phyloP scores from a whole-genome alignment of 2,113 vertebrate genomes.

The Eulacestoma nigropectus region DNA sequence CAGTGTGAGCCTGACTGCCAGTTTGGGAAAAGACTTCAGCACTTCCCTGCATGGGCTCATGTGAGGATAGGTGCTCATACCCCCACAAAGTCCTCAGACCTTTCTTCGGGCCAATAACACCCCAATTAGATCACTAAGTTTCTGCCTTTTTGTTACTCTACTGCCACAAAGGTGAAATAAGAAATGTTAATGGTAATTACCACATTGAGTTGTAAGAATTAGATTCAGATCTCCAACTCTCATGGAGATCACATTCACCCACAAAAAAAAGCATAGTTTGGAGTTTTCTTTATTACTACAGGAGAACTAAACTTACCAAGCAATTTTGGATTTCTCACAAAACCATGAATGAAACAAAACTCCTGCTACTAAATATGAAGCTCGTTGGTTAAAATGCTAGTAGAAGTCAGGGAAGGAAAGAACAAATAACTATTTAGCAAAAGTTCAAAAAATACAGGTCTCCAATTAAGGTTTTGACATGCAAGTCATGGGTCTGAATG shows the following conservation, averaged over 20 bases:
- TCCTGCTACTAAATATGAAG: not conserved
- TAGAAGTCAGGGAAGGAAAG: not conserved
- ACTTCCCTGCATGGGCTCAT: not conserved
- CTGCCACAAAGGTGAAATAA: not conserved
- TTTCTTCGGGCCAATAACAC: not conserved
- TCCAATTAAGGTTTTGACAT: not conserved
- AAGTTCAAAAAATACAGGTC: not conserved
- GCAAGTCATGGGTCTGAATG: not conserved
- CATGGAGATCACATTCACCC: not conserved
- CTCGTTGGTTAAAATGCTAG: not conserved
- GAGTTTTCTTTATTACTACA: too few species aligned
- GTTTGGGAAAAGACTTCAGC: not conserved
- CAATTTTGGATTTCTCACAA: not conserved
- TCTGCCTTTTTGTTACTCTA: not conserved
- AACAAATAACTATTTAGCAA: not conserved
- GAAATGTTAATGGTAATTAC: not conserved
- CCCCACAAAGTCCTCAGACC: not conserved
- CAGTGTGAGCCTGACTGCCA: not conserved
- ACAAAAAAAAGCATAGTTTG: not conserved
- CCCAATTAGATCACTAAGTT: not conserved
- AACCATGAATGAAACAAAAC: not conserved
- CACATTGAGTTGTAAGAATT: not conserved
- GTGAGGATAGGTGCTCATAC: not conserved
- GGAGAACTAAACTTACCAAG: not conserved
- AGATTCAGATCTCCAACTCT: not conserved